Evolutionary conservation across 2,797 vertebrate genomes (phyloP), one percentile per base, ranked within the genome.

Genomic region (Danio jaintianensis): DNA sequence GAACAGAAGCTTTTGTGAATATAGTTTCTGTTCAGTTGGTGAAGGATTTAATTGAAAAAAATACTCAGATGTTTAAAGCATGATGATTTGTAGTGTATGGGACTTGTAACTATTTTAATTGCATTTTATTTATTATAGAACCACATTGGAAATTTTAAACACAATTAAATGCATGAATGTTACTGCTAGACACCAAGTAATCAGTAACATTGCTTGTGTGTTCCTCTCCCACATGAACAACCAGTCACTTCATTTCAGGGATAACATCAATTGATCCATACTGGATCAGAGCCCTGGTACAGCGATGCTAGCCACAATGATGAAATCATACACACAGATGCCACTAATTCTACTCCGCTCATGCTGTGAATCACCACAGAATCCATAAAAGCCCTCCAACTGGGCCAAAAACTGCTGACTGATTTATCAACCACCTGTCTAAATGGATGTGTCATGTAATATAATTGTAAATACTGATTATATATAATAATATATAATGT

Each of bases 381-480:
- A 38, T 52, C 47, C 45, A 64, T 40, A 20, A 75, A 61, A 73
- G 29, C 45, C 18, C 45, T 61, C 71, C 71, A 74, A 47, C 4
- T 38, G 43, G 20, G 11, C 45, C 43, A 61, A 50, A 59, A 29
- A 62, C 72, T 75, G 43, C 0, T 40, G 9, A 48, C 16, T 75
- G 15, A 36, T 61, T 61, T 50, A 75, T 62, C 15, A 75, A 36
- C 72, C 58, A 58, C 29, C 53, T 22, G 43, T 18, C 22, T 48
- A 47, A 58, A 74, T n/a, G 3, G 72, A 72, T 38, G 13, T 11
- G 4, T 15, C 43, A 52, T 22, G 40, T 50, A 48, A 73, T 50
- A 22, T 70, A 18, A 70, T 70, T 53, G 67, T 18, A 20, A 71
- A 56, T 20, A 55, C 50, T 71, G 11, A 71, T 40, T 62, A 40